Percentiles rank a stretch among this genome's conserved stretches.
These are phyloP conservation scores for Phocoena phocoena DNA, from an alignment of 2,113 vertebrate genomes.

Conservation along the genomic window DNA sequence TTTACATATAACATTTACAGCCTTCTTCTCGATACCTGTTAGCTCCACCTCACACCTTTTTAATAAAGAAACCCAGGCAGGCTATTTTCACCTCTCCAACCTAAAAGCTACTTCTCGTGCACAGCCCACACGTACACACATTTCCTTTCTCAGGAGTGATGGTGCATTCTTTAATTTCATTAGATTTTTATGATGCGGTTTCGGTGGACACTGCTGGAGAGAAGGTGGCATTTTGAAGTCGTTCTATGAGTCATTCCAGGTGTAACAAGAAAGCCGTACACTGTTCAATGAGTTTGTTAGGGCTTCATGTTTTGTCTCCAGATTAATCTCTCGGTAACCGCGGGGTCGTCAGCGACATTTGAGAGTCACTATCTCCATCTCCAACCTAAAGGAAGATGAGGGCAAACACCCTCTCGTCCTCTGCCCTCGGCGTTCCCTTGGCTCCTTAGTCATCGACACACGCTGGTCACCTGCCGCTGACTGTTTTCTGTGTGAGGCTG, in stretches of 20 bases:
- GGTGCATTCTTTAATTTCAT: neutral
- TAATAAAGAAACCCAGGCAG: neutral
- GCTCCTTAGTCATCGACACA: no score
- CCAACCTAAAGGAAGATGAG: neutral
- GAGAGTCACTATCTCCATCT: neutral
- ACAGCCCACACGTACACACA: neutral
- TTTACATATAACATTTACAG: neutral
- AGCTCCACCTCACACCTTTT: neutral
- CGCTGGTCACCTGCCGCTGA: rapidly evolving
- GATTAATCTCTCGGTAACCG: neutral
- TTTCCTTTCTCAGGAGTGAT: neutral
- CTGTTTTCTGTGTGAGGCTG: neutral
- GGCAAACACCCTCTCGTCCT: neutral
- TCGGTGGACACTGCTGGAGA: neutral
- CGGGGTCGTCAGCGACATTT: neutral
- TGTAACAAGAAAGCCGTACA: neutral
- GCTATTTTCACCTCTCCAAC: neutral
- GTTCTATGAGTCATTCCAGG: neutral
- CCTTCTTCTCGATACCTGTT: neutral
- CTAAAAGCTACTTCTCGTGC: neutral
- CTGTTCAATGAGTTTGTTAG: neutral
- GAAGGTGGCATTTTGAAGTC: neutral
- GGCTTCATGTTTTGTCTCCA: neutral
- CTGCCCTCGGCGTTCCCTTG: rapidly evolving
- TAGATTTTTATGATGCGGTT: neutral